These are phyloP conservation scores for Clupea harengus DNA, from an alignment of 2,113 vertebrate species.

Conservation along the genomic window DNA sequence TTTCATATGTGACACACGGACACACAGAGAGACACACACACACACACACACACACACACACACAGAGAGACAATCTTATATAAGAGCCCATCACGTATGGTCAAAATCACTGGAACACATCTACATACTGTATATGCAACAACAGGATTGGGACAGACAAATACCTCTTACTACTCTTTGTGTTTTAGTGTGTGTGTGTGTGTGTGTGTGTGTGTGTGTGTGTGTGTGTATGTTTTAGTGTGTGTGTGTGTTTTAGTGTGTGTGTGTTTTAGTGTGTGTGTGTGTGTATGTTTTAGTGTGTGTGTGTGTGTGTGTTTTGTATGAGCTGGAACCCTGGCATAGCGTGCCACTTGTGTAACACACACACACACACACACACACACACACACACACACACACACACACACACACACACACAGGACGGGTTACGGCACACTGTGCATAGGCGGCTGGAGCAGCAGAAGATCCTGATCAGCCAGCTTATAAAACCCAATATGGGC, in stretches of 20 bases:
- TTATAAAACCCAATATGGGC: constrained; percentile 65
- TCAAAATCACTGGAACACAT: neutral
- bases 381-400: constrained; percentile 51
- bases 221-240: neutral
- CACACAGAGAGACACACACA: no score
- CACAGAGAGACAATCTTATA: neutral
- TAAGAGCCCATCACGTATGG: neutral
- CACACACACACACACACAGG: constrained; percentile 33
- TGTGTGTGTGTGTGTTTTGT: neutral
- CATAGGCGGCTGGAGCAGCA: constrained; percentile 39
- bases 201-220: neutral
- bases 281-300: neutral
- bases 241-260: neutral
- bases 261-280: neutral
- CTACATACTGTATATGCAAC: neutral
- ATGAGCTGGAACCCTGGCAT: neutral
- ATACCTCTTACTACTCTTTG: neutral
- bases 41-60: no score
- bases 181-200: neutral
- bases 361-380: constrained; percentile 48
- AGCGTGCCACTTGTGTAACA: constrained; percentile 50
- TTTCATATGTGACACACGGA: neutral
- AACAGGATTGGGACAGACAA: neutral
- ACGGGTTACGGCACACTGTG: constrained; percentile 19
- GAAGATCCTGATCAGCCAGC: constrained; percentile 63